A percentile compares a stretch with the other conserved stretches of the same genome.
Conservation (phyloP, 2,888 invertebrate species). For the Dryadula phaetusa region DNA sequence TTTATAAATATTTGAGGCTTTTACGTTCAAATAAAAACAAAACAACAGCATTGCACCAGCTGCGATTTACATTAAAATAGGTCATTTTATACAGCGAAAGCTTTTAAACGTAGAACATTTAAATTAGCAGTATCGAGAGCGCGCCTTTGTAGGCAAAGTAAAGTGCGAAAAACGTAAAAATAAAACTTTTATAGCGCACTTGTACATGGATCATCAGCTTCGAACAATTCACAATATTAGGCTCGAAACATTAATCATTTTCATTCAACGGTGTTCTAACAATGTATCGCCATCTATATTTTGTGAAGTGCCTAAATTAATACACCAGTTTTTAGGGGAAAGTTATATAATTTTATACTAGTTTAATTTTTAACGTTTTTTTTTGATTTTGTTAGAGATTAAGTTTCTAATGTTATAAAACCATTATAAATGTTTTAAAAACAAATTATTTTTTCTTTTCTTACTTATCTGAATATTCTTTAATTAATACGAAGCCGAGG, state of each 20-base stretch:
- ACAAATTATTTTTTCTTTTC: not conserved
- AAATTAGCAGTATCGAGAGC: constrained; percentile 21
- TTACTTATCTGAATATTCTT: not conserved
- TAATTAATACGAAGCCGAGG: too few species aligned
- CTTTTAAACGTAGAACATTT: constrained; percentile 25
- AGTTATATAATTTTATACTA: not conserved
- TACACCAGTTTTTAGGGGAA: constrained; percentile 41
- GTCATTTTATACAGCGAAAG: constrained; percentile 14
- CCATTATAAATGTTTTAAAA: too few species aligned
- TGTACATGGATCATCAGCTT: constrained; percentile 43
- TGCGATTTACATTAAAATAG: constrained; percentile 21
- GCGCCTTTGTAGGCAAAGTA: constrained; percentile 21
- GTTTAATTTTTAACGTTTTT: too few species aligned
- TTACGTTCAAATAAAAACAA: constrained; percentile 2
- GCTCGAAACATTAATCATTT: constrained; percentile 56
- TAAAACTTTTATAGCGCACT: constrained; percentile 27
- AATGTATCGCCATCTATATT: constrained; percentile 50
- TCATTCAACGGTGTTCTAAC: constrained; percentile 51
- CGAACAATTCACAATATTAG: constrained; percentile 50
- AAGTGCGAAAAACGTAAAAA: constrained; percentile 23
- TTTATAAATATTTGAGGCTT: not conserved
- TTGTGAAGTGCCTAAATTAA: constrained; percentile 53
- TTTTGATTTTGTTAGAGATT: not conserved
- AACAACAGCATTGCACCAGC: constrained; percentile 1
- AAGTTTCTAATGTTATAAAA: too few species aligned